Evolutionary conservation across 1,140 invertebrate species (phyloP), one percentile per base, ranked within the genome.

Genomic region (Zaprionus nigranus): DNA sequence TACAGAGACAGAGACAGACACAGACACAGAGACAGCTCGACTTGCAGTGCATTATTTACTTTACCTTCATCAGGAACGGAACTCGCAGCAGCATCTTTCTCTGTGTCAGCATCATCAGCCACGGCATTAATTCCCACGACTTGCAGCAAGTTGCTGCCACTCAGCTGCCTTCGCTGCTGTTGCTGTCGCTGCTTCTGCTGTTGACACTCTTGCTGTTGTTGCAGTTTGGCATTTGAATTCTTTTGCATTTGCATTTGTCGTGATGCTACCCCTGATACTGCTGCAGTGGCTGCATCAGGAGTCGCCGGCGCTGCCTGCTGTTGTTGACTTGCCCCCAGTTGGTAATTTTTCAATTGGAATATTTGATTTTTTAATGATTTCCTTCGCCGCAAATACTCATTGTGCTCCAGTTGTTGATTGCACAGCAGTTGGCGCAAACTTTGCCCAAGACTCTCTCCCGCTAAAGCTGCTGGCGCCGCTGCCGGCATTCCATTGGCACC

Each of bases 371-470:
- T 92, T 70, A 90, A 85, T 67, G 85, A 86, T 93, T 93, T 72
- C 88, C 92, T 92, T 92, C 92, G 82, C 90, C 92, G 75, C 91
- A 91, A 54, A 90, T 93, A 85, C 83, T 84, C 68, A 90, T 92
- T 71, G 86, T 93, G 65, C 78, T 93, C 90, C 65, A 93, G 74
- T 75, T 91, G 84, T 81, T 92, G 82, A 93, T 93, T 88, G 87
- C 93, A 72, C 91, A 93, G 74, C 92, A 93, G 46, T 86, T 93
- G 76, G 95, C 86, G 95, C 58, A 95, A 88, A 83, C 82, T 79
- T 81, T 91, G 74, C 46, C 74, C 79, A 62, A 84, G 68, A 73
- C 68, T 70, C 73, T 61, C 46, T 12, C 46, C 40, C 36, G 81
- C 3, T 96, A 91, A 26, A 59, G 56, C 54, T 65, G 43, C 22